Evolutionary conservation across 2,797 vertebrate species (phyloP).

Genomic region (Typhlichthys subterraneus): DNA sequence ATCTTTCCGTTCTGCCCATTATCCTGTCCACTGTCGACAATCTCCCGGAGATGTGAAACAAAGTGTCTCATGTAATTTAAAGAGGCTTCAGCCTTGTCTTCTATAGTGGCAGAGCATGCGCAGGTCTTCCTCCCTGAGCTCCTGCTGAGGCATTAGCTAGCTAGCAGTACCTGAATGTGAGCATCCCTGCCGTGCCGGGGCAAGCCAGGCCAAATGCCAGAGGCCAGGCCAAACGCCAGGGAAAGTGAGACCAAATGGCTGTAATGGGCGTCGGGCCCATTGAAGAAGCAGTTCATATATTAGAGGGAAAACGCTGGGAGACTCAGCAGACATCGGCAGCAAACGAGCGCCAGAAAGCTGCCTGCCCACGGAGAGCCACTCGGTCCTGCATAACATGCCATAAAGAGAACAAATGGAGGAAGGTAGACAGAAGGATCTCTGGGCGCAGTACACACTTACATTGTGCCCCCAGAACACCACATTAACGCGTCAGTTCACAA

Average conservation of each 20-base stretch:
- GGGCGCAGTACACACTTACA: neutral
- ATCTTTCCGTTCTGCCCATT: constrained; percentile 14
- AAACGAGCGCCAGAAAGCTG: constrained; percentile 51
- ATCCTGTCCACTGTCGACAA: constrained; percentile 45
- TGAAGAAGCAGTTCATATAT: constrained; percentile 72
- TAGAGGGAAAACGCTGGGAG: constrained; percentile 59
- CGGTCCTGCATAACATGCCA: constrained; percentile 37
- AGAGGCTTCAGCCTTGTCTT: constrained; percentile 53
- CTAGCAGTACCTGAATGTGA: constrained; percentile 50
- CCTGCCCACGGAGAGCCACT: constrained; percentile 38
- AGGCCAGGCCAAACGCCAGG: constrained; percentile 61
- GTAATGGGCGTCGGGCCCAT: constrained; percentile 62
- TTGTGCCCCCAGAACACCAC: too few relatives aligned
- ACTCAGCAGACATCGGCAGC: constrained; percentile 63
- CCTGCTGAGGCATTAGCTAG: constrained; percentile 71
- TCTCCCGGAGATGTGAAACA: constrained; percentile 52
- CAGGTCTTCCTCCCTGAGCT: constrained; percentile 54
- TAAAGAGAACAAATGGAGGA: constrained; percentile 27
- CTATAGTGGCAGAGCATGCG: constrained; percentile 50
- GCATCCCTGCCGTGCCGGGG: constrained; percentile 34
- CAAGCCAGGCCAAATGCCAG: constrained; percentile 65
- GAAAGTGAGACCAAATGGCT: constrained; percentile 48
- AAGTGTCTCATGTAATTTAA: constrained; percentile 59
- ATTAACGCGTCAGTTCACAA: too few relatives aligned
- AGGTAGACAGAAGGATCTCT: constrained; percentile 4